Conservation (phyloP, 1,140 invertebrate species). For the Zaprionus kolodkinae region DNA sequence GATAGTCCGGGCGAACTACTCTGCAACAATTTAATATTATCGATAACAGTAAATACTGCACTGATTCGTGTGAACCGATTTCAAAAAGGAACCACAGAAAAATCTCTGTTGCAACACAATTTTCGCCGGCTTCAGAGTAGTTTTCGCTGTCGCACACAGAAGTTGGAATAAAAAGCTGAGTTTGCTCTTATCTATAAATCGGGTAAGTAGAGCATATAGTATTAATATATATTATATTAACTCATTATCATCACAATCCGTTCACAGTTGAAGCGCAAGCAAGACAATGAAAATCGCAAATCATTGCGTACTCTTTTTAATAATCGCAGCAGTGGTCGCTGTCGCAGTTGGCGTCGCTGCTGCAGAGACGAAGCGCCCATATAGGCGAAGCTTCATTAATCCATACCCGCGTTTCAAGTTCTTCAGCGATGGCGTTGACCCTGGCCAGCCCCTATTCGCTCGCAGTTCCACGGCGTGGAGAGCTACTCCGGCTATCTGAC, state of each 20-base stretch:
- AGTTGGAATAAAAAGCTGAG: constrained; percentile 20
- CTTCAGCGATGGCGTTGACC: constrained; percentile 68
- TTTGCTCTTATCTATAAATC: constrained; percentile 3
- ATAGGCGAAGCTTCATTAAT: constrained; percentile 73
- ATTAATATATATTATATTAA: not conserved
- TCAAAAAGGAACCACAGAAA: not conserved
- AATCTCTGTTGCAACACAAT: constrained; percentile 11
- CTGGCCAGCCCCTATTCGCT: constrained; percentile 71
- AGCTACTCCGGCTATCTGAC: constrained; percentile 88
- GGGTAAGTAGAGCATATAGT: constrained; percentile 21
- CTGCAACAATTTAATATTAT: not conserved
- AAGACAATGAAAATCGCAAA: constrained; percentile 70
- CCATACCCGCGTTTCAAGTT: constrained; percentile 72
- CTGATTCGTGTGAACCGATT: not conserved
- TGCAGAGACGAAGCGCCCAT: constrained; percentile 27
- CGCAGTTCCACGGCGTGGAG: constrained; percentile 68
- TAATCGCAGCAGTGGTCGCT: constrained; percentile 26
- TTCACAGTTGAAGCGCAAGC: constrained; percentile 3
- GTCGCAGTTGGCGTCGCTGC: constrained; percentile 1
- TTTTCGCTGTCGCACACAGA: constrained; percentile 11
- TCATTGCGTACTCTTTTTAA: constrained; percentile 59
- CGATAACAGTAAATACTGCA: not conserved
- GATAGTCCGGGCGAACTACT: constrained; percentile 23
- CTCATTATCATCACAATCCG: constrained; percentile 16
- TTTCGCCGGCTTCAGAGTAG: constrained; percentile 40